phyloP scores from a whole-genome alignment of 2,113 vertebrate genomes.

The Riparia riparia region DNA sequence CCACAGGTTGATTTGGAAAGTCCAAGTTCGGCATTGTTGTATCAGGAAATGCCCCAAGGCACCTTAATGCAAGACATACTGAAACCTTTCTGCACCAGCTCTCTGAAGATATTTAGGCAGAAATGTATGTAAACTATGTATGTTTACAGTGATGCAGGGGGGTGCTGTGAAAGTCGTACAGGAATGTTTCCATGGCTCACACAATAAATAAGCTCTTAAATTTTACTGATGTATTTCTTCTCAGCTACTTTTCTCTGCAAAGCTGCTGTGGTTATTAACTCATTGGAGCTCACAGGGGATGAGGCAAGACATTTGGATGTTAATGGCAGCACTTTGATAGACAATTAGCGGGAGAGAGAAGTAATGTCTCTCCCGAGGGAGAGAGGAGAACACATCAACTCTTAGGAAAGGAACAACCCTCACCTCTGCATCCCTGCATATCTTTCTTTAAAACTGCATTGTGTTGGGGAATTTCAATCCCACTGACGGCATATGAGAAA shows the following conservation, averaged over 20 bases:
- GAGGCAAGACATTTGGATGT: not conserved
- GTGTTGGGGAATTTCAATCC: not conserved
- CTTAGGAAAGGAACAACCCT: not conserved
- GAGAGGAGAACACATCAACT: not conserved
- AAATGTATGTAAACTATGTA: rapidly evolving
- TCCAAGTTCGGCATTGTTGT: not conserved
- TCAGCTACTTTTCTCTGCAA: not conserved
- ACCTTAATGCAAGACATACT: not conserved
- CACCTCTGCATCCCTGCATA: not conserved
- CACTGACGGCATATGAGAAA: not conserved
- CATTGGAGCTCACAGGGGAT: not conserved
- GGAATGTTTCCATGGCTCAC: not conserved
- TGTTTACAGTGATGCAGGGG: not conserved
- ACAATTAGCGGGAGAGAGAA: not conserved
- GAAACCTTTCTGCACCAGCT: not conserved
- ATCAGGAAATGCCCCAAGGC: not conserved
- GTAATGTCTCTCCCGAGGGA: not conserved
- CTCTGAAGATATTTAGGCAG: not conserved
- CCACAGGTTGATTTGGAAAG: not conserved
- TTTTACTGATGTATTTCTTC: not conserved
- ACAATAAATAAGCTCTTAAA: not conserved
- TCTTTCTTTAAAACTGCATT: not conserved
- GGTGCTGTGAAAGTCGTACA: not conserved
- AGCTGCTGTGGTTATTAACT: not conserved
- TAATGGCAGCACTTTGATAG: not conserved